Evolutionary conservation across 2,113 vertebrate genomes (phyloP).

Genomic region (Symphodus melops): DNA sequence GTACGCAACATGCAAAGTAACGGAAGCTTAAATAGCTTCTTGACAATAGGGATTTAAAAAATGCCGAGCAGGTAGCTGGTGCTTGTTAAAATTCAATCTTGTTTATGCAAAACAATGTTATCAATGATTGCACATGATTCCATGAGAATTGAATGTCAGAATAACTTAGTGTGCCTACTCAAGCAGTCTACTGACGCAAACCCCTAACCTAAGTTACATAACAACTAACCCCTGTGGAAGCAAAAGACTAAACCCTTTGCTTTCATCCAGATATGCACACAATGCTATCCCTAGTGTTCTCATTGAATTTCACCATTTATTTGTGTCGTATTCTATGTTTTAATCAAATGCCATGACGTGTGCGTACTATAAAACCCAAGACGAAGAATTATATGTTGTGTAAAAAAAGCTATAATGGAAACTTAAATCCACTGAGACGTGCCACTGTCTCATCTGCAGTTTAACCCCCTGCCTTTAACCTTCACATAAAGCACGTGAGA

Average conservation of each 20-base stretch:
- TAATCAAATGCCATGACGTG: not conserved
- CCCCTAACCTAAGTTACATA: not conserved
- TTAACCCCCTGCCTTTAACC: conserved; percentile 11
- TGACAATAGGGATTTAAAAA: conserved; percentile 25
- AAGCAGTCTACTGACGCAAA: conserved; percentile 24
- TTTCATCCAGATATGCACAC: not conserved
- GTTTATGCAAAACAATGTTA: conserved; percentile 64
- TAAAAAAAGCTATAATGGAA: conserved; percentile 7
- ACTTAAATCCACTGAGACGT: not conserved
- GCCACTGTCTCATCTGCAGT: not conserved
- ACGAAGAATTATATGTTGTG: not conserved
- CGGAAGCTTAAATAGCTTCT: conserved; percentile 37
- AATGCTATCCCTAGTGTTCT: not conserved
- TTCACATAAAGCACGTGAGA: not conserved
- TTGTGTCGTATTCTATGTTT: not conserved
- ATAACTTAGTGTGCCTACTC: conserved; percentile 9
- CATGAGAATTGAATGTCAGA: conserved; percentile 27
- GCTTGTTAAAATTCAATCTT: conserved; percentile 63
- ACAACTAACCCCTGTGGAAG: not conserved
- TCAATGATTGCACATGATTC: conserved; percentile 55
- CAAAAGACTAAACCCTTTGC: not conserved
- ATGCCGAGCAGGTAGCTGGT: conserved; percentile 62
- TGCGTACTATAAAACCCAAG: not conserved
- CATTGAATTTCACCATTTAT: not conserved
- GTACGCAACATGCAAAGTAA: conserved; percentile 32